Evolutionary conservation across 2,113 vertebrate genomes (phyloP).

Genomic region (Tor tambroides): DNA sequence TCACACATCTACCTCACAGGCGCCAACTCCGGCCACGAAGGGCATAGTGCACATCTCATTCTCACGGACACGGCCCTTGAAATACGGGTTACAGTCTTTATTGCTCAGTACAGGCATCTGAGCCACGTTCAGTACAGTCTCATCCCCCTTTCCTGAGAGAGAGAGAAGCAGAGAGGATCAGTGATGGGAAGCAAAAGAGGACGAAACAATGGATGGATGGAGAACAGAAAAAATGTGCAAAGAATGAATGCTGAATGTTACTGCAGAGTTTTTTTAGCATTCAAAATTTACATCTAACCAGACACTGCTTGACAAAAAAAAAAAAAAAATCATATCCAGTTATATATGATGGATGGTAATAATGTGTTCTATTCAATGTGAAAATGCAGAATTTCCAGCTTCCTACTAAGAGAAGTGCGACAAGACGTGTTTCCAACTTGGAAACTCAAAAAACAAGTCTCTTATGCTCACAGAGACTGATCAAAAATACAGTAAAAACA

Average conservation of each 20-base stretch:
- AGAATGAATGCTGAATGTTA: no score
- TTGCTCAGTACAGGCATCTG: constrained; percentile 83
- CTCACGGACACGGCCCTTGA: constrained; percentile 83
- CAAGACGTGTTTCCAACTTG: neutral
- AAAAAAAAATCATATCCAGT: no score
- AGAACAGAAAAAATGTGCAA: neutral
- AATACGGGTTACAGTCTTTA: constrained; percentile 80
- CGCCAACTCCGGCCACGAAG: constrained; percentile 79
- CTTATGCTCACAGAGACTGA: no score
- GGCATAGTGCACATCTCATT: constrained; percentile 90
- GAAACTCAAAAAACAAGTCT: no score
- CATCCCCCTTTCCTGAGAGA: constrained; percentile 79
- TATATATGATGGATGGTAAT: no score
- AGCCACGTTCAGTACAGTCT: constrained; percentile 85
- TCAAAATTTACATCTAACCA: neutral
- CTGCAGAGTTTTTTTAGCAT: neutral
- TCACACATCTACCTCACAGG: constrained; percentile 85
- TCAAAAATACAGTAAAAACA: neutral
- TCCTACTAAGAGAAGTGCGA: neutral
- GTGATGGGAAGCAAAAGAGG: neutral
- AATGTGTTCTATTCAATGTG: no score
- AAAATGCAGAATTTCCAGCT: neutral
- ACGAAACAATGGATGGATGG: neutral
- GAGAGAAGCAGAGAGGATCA: neutral
- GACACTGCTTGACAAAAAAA: neutral